These are phyloP conservation scores for Griposia aprilina DNA, from an alignment of 2,888 invertebrate genomes.

Conservation along the genomic window DNA sequence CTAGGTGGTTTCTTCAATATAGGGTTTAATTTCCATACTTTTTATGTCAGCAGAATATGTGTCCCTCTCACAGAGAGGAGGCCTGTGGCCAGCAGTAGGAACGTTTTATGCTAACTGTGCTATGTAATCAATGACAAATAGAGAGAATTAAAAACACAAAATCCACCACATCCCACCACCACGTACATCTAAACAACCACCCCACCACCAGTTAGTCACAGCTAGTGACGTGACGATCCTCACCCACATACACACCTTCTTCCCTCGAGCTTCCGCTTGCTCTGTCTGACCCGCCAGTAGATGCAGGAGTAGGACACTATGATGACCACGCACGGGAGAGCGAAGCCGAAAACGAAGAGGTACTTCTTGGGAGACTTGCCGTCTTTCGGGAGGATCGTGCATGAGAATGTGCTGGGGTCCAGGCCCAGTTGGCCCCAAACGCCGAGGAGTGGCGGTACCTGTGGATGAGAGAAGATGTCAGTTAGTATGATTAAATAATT, in stretches of 20 bases:
- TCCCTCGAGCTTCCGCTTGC: conserved; percentile 93
- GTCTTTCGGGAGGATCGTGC: conserved; percentile 95
- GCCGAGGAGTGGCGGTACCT: conserved; percentile 95
- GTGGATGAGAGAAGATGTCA: conserved; percentile 37
- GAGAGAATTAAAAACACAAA: neutral
- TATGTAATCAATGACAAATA: neutral
- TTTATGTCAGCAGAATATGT: too few relatives aligned
- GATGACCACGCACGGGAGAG: conserved; percentile 96
- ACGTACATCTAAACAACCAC: conserved; percentile 14
- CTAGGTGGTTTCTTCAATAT: too few relatives aligned
- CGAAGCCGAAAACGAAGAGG: conserved; percentile 95
- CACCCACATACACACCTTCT: conserved; percentile 92
- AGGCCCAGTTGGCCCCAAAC: conserved; percentile 96
- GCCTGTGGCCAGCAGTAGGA: neutral
- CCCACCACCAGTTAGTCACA: conserved; percentile 69
- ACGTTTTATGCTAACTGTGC: neutral
- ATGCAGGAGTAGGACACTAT: conserved; percentile 96
- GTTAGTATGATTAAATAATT: too few relatives aligned
- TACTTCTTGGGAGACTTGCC: conserved; percentile 96
- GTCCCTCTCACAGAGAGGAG: too few relatives aligned
- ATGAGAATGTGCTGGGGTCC: conserved; percentile 95
- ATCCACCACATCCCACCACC: conserved; percentile 9
- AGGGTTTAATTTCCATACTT: too few relatives aligned
- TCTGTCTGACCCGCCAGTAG: conserved; percentile 94
- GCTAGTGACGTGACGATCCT: conserved; percentile 75